Base-by-base conservation (phyloP, 2,888 invertebrate genomes). In the Trissonchulus latispiculum region DNA sequence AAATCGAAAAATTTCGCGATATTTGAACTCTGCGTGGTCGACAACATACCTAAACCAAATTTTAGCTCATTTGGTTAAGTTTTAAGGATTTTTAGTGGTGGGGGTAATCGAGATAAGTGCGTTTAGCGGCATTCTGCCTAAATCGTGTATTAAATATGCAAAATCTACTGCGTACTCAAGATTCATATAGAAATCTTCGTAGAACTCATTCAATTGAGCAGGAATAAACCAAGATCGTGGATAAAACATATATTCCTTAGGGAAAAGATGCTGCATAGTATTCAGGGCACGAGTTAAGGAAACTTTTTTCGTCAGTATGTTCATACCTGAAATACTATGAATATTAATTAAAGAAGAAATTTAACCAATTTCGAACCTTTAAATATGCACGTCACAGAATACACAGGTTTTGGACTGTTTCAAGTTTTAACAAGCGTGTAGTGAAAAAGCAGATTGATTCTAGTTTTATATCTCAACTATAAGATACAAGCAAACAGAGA, bases 221-320 rank as follows among this genome's bases (percentile, higher is more conserved):
- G 86, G 86, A 0, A 86, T 79, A 75, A 85, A 83, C 86, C 86
- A 86, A 1, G 85, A 84, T 36, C 81, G 79, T 0, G 86, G 86
- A 77, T 85, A 85, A 78, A 86, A 86, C 74, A 81, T 78, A 75
- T 84, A 86, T 64, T 85, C 84, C 1, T 81, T 79, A 0, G 86
- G 85, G 77, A 84, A 86, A 37, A 86, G 76, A 31, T 77, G 77
- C 68, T 81, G 80, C 85, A 86, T 85, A 36, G 83, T 81, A 71
- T 84, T 83, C 37, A 86, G 80, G 0, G 84, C 80, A 61, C 85
- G 82, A 48, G 85, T 84, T 31, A 86, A 77, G 32, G 83, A 82
- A 71, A 85, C 83, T 78, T 86, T 86, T 73, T 82, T 81, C 68
- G 85, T 81, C 2, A 85, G 77, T 70, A 86, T 85, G 31, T 81